A percentile compares a stretch with the other conserved stretches of the same genome.
phyloP scores from a whole-genome alignment of 92 coral and sea anemone genomes.

The Siderastrea siderea region DNA sequence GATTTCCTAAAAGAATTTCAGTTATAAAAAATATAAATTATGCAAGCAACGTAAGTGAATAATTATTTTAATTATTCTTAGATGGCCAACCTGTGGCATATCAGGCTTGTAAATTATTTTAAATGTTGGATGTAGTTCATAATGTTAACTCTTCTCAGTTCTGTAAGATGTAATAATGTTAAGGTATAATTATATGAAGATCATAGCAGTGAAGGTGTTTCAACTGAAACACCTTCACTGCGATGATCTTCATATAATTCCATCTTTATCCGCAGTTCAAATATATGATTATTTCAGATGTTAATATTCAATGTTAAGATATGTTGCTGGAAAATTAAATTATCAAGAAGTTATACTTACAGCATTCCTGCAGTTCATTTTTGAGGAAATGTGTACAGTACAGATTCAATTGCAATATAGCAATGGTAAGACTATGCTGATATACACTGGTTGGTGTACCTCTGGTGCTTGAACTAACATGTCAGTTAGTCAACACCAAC shows the following conservation, averaged over 20 bases:
- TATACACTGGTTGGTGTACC: not conserved
- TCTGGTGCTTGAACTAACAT: no score
- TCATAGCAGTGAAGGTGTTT: no score
- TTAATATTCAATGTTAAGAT: not conserved
- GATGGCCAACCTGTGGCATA: slow-evolving; percentile 1
- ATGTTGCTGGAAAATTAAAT: not conserved
- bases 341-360: not conserved
- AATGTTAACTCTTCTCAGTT: not conserved
- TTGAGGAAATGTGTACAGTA: not conserved
- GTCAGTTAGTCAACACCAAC: no score
- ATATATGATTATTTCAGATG: no score
- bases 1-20: slow-evolving; percentile 6
- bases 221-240: no score
- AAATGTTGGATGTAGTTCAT: not conserved
- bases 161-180: not conserved
- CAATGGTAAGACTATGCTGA: no score
- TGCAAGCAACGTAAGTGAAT: not conserved
- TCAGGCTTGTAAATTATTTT: slow-evolving; percentile 8
- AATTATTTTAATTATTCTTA: not conserved
- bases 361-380: not conserved
- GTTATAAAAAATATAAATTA: not conserved
- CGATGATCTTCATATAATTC: no score
- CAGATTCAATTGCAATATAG: no score
- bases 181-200: no score
- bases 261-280: no score